Evolutionary conservation across 2,797 vertebrate genomes (phyloP), one percentile per base, ranked within the genome.

Genomic region (Tragopan temminckii): DNA sequence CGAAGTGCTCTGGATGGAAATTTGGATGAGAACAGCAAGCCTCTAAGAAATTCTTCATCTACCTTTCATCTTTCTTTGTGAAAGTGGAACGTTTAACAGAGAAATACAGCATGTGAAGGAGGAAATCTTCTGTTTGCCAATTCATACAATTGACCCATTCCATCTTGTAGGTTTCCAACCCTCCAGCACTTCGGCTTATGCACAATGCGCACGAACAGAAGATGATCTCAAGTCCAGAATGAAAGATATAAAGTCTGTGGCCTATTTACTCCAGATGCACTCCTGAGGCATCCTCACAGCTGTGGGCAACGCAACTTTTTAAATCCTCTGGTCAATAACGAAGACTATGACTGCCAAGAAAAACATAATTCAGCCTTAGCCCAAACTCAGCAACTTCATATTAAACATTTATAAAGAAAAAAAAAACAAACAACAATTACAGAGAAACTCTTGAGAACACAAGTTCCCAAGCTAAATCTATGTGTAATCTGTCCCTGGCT

Each of bases 111-210:
- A 76, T 79, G 80, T 67, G 74, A 94, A 93, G 64, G 55, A 85
- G 43, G 68, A 48, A 92, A 90, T 63, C 53, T 75, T 74, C 40
- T 52, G 53, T 82, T 87, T 80, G 82, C 69, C 77, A 88, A n/a
- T 74, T 93, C 40, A 80, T 35, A 93, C 77, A 93, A 92, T 8
- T 93, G 85, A 91, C 83, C 88, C 88, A 74, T 94, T 80, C 79
- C 81, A 80, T 85, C 90, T 80, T 85, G 71, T 80, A 76, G 48
- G 24, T 45, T 88, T 86, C 75, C 52, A 90, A 10, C 46, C 57
- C 87, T 94, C 75, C 27, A 88, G 89, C 40, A 23, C 17, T 94
- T 36, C 9, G 5, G 48, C 29, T 94, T 87, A 74, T 35, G 53
- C 15, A 53, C 31, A 82, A 69, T 3, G 45, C 0, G 2, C 64